Conservation (phyloP, 2,113 vertebrate species). For the Poeciliopsis retropinna region DNA sequence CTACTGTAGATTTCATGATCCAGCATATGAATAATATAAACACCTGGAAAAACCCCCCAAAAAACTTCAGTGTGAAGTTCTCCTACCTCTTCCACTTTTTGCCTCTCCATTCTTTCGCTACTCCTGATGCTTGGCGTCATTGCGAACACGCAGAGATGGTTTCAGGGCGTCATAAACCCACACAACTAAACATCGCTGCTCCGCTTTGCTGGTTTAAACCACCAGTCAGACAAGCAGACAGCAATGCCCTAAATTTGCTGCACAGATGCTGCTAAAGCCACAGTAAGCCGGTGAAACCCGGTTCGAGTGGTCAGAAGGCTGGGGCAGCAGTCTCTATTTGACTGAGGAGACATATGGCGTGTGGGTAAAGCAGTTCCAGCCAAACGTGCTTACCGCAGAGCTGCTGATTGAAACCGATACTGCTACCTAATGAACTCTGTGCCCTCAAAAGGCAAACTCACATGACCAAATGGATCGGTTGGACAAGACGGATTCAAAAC, state of each 20-base stretch:
- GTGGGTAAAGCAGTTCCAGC: constrained; percentile 56
- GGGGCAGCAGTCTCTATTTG: constrained; percentile 18
- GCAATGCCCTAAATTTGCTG: constrained; percentile 67
- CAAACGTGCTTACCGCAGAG: constrained; percentile 28
- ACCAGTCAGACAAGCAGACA: constrained; percentile 44
- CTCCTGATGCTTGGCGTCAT: constrained; percentile 55
- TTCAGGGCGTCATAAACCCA: constrained; percentile 6
- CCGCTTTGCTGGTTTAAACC: constrained; percentile 46
- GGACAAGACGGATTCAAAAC: not conserved
- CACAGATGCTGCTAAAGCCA: constrained; percentile 76
- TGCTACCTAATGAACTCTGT: constrained; percentile 21
- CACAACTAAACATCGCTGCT: constrained; percentile 39
- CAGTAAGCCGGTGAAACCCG: constrained; percentile 64
- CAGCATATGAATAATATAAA: constrained; percentile 9
- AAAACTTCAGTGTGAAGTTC: not conserved
- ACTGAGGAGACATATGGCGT: constrained; percentile 57
- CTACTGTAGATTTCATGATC: not conserved
- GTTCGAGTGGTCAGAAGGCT: constrained; percentile 45
- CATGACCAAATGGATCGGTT: not conserved
- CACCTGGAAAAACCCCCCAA: not conserved
- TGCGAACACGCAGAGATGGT: constrained; percentile 18
- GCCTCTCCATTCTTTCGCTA: constrained; percentile 44
- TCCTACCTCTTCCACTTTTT: constrained; percentile 49
- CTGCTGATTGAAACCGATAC: constrained; percentile 60
- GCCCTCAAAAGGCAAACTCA: constrained; percentile 18